Percentiles rank a stretch among this genome's conserved stretches.
Evolutionary conservation across 2,113 vertebrate genomes (phyloP).

Genomic region (Rissa tridactyla): DNA sequence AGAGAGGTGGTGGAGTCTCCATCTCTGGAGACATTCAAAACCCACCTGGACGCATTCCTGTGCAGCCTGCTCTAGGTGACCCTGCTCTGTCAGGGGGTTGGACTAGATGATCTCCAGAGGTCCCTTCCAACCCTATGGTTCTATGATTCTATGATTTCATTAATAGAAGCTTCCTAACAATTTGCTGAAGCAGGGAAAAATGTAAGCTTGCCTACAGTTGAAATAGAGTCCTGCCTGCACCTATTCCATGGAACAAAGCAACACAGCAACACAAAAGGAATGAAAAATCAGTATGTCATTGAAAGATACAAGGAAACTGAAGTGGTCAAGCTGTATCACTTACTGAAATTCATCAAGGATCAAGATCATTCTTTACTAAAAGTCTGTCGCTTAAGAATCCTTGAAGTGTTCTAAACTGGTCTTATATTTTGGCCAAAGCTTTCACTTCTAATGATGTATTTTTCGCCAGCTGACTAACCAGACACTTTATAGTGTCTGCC

Average conservation of each 20-base stretch:
- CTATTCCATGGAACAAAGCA: background rate
- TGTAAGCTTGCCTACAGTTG: background rate
- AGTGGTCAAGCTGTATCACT: background rate
- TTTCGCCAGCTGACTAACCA: background rate
- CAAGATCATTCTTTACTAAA: background rate
- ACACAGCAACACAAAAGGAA: background rate
- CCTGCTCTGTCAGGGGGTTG: too few species aligned
- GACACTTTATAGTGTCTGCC: background rate
- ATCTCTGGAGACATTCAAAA: too few species aligned
- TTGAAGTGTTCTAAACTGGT: background rate
- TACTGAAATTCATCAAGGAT: background rate
- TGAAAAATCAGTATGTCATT: background rate
- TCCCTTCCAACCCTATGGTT: too few species aligned
- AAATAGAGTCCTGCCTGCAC: background rate
- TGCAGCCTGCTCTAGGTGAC: too few species aligned
- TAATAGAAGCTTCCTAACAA: background rate
- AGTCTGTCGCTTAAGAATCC: background rate
- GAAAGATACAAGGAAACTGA: background rate
- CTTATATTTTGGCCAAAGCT: background rate
- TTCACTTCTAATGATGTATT: background rate
- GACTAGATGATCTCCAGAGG: too few species aligned
- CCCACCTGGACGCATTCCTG: too few species aligned
- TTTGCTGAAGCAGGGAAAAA: background rate
- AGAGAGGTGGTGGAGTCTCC: too few species aligned
- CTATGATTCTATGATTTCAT: background rate